Percentiles rank a stretch among this genome's conserved stretches.
Conservation (phyloP, 2,888 invertebrate species). For the Caradrina clavipalpis region DNA sequence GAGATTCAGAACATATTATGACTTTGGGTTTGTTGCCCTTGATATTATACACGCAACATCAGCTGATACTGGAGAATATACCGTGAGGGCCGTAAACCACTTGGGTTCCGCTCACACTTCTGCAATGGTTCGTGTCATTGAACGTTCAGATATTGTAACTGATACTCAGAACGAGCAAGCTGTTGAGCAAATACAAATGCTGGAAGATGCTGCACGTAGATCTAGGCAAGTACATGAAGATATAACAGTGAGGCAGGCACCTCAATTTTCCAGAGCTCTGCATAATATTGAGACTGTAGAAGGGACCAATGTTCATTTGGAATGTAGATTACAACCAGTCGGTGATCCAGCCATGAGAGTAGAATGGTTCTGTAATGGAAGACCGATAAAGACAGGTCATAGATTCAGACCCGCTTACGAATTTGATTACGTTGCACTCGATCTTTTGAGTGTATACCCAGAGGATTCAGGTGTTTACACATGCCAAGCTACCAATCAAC, state of each 20-base stretch:
- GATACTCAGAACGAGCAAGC: slow-evolving; percentile 98
- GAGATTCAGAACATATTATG: slow-evolving; percentile 98
- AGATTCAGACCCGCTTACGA: slow-evolving; percentile 99
- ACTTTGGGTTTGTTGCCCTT: slow-evolving; percentile 99
- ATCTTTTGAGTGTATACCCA: slow-evolving; percentile 98
- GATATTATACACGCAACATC: slow-evolving; percentile 98
- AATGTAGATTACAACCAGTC: slow-evolving; percentile 97
- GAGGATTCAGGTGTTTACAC: slow-evolving; percentile 99
- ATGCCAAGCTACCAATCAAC: slow-evolving; percentile 97
- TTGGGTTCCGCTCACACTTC: slow-evolving; percentile 98
- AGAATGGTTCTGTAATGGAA: slow-evolving; percentile 99
- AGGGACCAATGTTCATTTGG: slow-evolving; percentile 97
- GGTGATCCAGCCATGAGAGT: slow-evolving; percentile 98
- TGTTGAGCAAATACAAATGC: slow-evolving; percentile 96
- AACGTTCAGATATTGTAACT: slow-evolving; percentile 95
- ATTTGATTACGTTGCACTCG: slow-evolving; percentile 99
- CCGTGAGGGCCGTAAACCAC: slow-evolving; percentile 97
- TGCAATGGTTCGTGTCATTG: slow-evolving; percentile 96
- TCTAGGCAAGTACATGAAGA: slow-evolving; percentile 94
- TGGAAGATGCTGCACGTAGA: slow-evolving; percentile 95
- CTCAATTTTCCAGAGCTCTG: slow-evolving; percentile 96
- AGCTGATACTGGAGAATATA: slow-evolving; percentile 99
- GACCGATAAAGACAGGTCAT: slow-evolving; percentile 97
- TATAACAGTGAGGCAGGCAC: slow-evolving; percentile 95
- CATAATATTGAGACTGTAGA: slow-evolving; percentile 98